Evolutionary conservation across 2,113 vertebrate genomes (phyloP).

Genomic region (Sisor rabdophorus): DNA sequence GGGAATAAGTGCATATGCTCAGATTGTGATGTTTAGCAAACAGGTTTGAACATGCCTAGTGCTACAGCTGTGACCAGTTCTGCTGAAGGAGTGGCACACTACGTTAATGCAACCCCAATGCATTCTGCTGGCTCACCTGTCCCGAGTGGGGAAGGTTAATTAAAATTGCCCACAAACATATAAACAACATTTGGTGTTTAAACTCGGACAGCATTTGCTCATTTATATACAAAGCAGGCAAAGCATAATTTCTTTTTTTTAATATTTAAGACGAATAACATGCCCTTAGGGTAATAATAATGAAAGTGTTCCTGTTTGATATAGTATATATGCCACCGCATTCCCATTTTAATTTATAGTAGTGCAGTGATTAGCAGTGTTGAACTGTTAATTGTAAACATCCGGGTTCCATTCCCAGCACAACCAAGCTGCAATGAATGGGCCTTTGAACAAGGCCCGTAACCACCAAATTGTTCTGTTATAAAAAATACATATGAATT

Average conservation of each 20-base stretch:
- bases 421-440: too few relatives aligned
- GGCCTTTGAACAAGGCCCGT: too few relatives aligned
- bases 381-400: too few relatives aligned
- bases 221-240: neutral
- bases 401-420: too few relatives aligned
- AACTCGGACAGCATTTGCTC: neutral
- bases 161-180: conserved; percentile 7
- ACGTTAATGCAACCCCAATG: conserved; percentile 18
- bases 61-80: conserved; percentile 52
- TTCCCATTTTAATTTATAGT: neutral
- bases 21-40: conserved; percentile 35
- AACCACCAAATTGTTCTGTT: too few relatives aligned
- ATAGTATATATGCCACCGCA: neutral
- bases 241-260: neutral
- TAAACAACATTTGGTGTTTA: neutral
- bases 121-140: conserved; percentile 25
- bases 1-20: conserved; percentile 48
- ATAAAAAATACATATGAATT: too few relatives aligned
- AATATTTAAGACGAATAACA: too few relatives aligned
- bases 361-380: too few relatives aligned
- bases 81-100: conserved; percentile 30
- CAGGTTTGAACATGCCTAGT: conserved; percentile 62
- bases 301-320: neutral
- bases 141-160: conserved; percentile 9
- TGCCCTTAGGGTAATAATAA: neutral